Evolutionary conservation across 1,140 invertebrate species (phyloP).

Genomic region (Antheraea mylitta): DNA sequence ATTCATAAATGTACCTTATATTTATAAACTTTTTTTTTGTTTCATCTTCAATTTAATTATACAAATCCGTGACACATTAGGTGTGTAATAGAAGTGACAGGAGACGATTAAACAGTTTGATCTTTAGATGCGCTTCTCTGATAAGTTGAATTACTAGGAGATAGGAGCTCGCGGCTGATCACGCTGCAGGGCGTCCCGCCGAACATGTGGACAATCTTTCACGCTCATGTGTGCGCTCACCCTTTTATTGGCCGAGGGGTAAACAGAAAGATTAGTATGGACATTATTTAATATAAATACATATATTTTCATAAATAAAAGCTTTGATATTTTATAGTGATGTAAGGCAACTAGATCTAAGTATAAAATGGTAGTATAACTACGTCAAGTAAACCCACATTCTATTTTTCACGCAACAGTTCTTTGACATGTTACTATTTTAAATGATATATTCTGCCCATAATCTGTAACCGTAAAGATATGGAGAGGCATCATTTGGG

Average conservation of each 20-base stretch:
- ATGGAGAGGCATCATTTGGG: no score
- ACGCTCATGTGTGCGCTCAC: slow-evolving; percentile 78
- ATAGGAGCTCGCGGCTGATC: slow-evolving; percentile 40
- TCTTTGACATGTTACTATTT: no score
- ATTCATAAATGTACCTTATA: no score
- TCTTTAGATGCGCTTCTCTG: slow-evolving; percentile 61
- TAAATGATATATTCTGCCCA: no score
- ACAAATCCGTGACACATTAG: slow-evolving; percentile 50
- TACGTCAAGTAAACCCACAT: no score
- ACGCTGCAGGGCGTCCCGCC: slow-evolving; percentile 43
- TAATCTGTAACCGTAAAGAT: no score
- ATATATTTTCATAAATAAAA: no score
- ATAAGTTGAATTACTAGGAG: slow-evolving; percentile 48
- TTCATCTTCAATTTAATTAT: neutral
- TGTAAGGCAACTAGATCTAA: no score
- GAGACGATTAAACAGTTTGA: slow-evolving; percentile 39
- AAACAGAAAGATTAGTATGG: slow-evolving; percentile 38
- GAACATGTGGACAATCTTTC: slow-evolving; percentile 80
- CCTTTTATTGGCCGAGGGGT: slow-evolving; percentile 63
- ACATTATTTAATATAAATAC: slow-evolving; percentile 18
- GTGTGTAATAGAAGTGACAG: slow-evolving; percentile 60
- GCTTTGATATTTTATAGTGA: no score
- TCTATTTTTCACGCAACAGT: no score
- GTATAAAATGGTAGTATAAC: no score
- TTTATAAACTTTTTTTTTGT: no score